A percentile compares a stretch with the other conserved stretches of the same genome.
Conservation (phyloP, 2,888 invertebrate genomes). For the Pyrrhosoma nymphula region DNA sequence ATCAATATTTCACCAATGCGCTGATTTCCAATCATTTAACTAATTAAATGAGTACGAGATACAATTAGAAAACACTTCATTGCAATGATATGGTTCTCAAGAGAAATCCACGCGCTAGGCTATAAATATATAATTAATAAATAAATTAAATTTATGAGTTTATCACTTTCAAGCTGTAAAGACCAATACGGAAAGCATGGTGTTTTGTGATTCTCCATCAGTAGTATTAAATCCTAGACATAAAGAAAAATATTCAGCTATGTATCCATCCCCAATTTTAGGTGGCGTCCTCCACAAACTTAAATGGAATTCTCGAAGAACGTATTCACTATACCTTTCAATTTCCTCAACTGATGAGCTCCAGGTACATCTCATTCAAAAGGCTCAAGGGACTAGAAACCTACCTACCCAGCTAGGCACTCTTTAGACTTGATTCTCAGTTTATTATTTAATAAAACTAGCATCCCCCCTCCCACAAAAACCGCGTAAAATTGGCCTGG, state of each 20-base stretch:
- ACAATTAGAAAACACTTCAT: too few relatives aligned
- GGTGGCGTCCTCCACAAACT: background rate
- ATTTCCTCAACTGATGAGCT: background rate
- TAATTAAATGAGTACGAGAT: too few relatives aligned
- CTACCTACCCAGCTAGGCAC: background rate
- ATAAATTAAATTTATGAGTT: too few relatives aligned
- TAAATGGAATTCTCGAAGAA: background rate
- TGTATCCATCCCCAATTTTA: background rate
- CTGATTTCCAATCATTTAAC: too few relatives aligned
- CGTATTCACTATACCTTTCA: background rate
- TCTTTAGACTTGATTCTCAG: background rate
- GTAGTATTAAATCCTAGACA: too few relatives aligned
- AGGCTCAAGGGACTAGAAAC: background rate
- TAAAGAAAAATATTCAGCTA: background rate
- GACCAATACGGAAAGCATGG: too few relatives aligned
- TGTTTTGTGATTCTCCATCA: too few relatives aligned
- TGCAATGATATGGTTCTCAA: too few relatives aligned
- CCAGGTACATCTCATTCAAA: background rate
- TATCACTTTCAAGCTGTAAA: too few relatives aligned
- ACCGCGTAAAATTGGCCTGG: background rate
- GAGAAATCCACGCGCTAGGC: too few relatives aligned
- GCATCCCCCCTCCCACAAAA: background rate
- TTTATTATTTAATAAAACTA: slow-evolving; percentile 22
- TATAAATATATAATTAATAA: too few relatives aligned
- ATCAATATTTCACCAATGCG: too few relatives aligned